Evolutionary conservation across 2,797 vertebrate genomes (phyloP).

Genomic region (Pelochelys cantorii): DNA sequence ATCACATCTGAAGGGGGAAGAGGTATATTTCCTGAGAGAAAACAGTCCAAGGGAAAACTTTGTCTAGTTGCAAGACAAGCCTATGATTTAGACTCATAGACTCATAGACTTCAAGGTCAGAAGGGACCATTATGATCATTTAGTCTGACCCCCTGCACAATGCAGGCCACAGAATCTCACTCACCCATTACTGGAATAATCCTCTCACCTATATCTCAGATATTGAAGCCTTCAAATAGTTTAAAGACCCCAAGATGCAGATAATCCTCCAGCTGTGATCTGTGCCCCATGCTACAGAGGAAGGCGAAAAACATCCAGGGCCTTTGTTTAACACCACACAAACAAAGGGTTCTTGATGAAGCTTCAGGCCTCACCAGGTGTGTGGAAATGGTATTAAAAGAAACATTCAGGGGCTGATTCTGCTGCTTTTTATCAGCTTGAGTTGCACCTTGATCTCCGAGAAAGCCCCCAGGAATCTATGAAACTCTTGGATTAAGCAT

Average conservation of each 20-base stretch:
- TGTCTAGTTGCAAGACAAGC: slow-evolving; percentile 12
- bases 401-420: neutral
- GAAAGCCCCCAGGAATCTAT: neutral
- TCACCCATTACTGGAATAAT: too few relatives aligned
- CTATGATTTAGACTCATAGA: too few relatives aligned
- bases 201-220: too few relatives aligned
- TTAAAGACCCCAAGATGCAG: too few relatives aligned
- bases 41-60: neutral
- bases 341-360: neutral
- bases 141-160: too few relatives aligned
- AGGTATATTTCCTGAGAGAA: neutral
- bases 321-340: neutral
- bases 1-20: neutral
- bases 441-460: neutral
- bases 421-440: neutral
- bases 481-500: neutral
- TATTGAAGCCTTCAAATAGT: too few relatives aligned
- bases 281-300: too few relatives aligned
- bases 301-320: too few relatives aligned
- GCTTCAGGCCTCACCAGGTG: accelerated
- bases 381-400: neutral
- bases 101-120: too few relatives aligned
- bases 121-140: too few relatives aligned
- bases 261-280: too few relatives aligned
- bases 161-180: too few relatives aligned